Percentiles rank a stretch among this genome's conserved stretches.
Evolutionary conservation across 2,888 invertebrate species (phyloP).

Genomic region (Conus canariensis): DNA sequence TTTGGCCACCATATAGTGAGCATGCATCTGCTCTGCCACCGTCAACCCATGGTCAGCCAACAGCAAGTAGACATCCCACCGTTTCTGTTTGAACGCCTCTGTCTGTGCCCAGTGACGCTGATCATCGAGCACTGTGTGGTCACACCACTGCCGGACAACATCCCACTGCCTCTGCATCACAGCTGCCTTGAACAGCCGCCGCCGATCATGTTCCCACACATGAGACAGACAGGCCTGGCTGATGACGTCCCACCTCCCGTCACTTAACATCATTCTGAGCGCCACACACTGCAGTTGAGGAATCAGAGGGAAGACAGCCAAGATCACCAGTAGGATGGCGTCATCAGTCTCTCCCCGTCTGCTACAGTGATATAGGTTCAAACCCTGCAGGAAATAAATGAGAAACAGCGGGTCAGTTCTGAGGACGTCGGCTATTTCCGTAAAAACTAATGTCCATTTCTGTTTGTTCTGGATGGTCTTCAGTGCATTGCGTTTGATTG

Average conservation of each 20-base stretch:
- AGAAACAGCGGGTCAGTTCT: background rate
- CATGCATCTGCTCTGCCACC: background rate
- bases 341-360: background rate
- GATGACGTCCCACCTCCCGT: constrained; percentile 8
- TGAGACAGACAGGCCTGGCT: background rate
- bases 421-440: background rate
- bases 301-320: constrained; percentile 8
- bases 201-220: background rate
- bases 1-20: background rate
- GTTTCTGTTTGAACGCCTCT: constrained; percentile 7
- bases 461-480: background rate
- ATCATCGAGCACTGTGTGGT: constrained; percentile 19
- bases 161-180: constrained; percentile 23
- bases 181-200: constrained; percentile 31
- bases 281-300: constrained; percentile 13
- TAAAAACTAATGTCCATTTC: background rate
- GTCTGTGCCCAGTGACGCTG: constrained; percentile 22
- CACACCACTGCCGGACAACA: constrained; percentile 17
- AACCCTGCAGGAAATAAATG: background rate
- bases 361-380: background rate
- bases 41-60: constrained; percentile 25
- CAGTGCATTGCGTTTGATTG: background rate
- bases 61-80: background rate
- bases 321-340: background rate
- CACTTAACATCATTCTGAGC: background rate